phyloP scores from a whole-genome alignment of 2,888 invertebrate genomes.

The Anagyrus pseudococci region DNA sequence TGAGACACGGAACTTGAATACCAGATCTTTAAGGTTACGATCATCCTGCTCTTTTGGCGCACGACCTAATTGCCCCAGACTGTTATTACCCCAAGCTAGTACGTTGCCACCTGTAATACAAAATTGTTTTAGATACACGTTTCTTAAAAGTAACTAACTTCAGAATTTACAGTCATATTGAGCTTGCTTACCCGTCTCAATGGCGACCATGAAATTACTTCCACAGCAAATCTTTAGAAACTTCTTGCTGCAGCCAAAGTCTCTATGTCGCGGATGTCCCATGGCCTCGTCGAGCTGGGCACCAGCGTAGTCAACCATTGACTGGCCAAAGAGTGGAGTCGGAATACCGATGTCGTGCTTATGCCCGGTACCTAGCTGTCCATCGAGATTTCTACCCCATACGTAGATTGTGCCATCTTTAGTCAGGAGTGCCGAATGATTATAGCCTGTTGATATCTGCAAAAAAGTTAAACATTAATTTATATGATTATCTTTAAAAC shows the following conservation, averaged over 20 bases:
- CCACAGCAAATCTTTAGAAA: constrained; percentile 70
- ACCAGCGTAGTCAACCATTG: background rate
- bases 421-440: constrained; percentile 80
- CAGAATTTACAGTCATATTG: background rate
- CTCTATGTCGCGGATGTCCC: background rate
- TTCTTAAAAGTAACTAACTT: background rate
- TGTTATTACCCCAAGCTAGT: constrained; percentile 79
- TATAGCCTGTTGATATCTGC: constrained; percentile 74
- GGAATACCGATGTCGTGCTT: constrained; percentile 68
- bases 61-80: constrained; percentile 69
- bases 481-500: background rate
- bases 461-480: constrained; percentile 29
- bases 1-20: constrained; percentile 68
- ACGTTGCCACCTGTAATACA: constrained; percentile 68
- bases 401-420: constrained; percentile 76
- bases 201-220: constrained; percentile 77
- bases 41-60: constrained; percentile 66
- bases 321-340: constrained; percentile 54
- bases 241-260: background rate
- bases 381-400: constrained; percentile 91
- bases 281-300: background rate
- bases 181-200: constrained; percentile 59
- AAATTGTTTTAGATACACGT: too few relatives aligned
- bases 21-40: constrained; percentile 47
- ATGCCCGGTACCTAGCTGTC: constrained; percentile 82